Base-by-base conservation (phyloP, 2,113 vertebrate species). In the Coregonus clupeaformis region DNA sequence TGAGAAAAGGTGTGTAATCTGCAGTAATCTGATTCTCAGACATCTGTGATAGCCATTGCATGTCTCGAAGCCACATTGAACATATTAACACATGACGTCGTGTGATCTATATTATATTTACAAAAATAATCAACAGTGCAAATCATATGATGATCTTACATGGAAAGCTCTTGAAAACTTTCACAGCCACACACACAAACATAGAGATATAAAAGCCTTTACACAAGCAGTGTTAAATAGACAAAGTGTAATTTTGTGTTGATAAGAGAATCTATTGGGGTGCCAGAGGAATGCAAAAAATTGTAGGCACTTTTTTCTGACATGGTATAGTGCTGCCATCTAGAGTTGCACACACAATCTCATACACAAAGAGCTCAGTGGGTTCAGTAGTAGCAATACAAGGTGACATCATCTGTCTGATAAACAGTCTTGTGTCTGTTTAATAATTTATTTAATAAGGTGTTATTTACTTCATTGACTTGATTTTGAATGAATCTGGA, bases 281-380 rank as follows among this genome's bases (percentile, higher is more conserved):
- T 66, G 24, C 4, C 42, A 71, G 65, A 64, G 32, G 0, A 42
- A 59, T 22, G 14, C 5, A 62, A 11, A 1, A 6, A 22, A 55
- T 7, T 7, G 3, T 60, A 60, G 59, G 57, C 27, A 29, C 69
- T 74, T 36, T 27, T 20, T 6, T 69, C 49, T 36, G 67, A 13
- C 5, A 69, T 27, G 80, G 84, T 63, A 75, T 74, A 66, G 64
- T 77, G 76, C 24, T 62, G 82, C 86, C 91, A 91, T 79, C 91
- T 91, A 84, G 84, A 88, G 91, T 79, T 1, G 3, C 47, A 30
- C 60, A n/a, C 80, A 79, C 63, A 74, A 18, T 77, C 2, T 5
- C 6, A 18, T 3, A 22, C 14, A 69, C n/a, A 62, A 25, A 62
- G 22, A 22, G 5, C n/a, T 11, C 24, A 62, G 20, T 62, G 6